A percentile compares a stretch with the other conserved stretches of the same genome.
Evolutionary conservation across 1,140 invertebrate species (phyloP).

Genomic region (Hormaphis cornu): DNA sequence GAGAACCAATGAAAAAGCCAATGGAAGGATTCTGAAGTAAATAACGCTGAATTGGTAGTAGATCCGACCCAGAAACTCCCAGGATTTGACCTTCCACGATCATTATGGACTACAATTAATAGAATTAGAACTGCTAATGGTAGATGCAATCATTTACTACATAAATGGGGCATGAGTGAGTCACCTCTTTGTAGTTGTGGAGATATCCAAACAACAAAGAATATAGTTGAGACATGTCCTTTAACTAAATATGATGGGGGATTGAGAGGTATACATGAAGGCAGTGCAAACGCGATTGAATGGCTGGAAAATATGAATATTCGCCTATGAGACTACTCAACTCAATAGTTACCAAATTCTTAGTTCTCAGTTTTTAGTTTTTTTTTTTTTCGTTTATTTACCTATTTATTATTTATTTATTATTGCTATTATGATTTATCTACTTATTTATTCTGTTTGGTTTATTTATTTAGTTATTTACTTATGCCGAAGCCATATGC

Average conservation of each 20-base stretch:
- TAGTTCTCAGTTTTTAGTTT: background rate
- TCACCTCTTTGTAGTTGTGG: constrained; percentile 15
- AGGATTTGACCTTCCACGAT: background rate
- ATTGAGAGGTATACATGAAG: background rate
- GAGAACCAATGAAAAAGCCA: background rate
- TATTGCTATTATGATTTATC: background rate
- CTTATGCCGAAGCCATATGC: background rate
- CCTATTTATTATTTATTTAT: too few species aligned
- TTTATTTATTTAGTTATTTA: background rate
- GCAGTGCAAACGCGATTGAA: background rate
- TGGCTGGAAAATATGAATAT: constrained; percentile 13
- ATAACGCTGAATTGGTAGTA: background rate
- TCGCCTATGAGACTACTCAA: background rate
- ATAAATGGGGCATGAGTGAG: constrained; percentile 11
- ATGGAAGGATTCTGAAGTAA: background rate
- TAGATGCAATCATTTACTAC: background rate
- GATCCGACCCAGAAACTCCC: background rate
- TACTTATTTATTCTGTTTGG: background rate
- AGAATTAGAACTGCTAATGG: background rate
- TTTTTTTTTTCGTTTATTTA: background rate
- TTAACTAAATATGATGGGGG: background rate
- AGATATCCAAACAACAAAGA: background rate
- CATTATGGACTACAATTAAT: constrained; percentile 4
- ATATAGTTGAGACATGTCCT: constrained; percentile 6
- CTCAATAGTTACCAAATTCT: background rate